Base-by-base conservation (phyloP, 2,888 invertebrate genomes). In the Nezara viridula region DNA sequence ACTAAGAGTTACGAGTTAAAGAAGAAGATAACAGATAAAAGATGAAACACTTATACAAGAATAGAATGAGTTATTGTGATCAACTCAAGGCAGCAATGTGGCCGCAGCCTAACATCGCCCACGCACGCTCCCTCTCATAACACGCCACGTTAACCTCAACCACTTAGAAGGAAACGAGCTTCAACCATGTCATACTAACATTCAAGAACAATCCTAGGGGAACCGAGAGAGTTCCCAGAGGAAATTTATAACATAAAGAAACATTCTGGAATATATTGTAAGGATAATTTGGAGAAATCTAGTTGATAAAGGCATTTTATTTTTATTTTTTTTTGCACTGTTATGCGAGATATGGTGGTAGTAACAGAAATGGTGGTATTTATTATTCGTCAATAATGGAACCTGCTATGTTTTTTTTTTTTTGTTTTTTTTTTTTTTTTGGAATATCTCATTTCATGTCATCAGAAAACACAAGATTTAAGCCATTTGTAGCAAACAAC, bases 91-190 rank as follows among this genome's bases (percentile, higher is more conserved):
- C 5, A 37, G 66, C 19, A 73, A 73, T 60, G 27, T 27, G 55
- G n/a, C n/a, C n/a, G n/a, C n/a, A n/a, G n/a, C n/a, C n/a, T n/a
- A 14, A 24, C 60, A 14, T 7, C 19, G 19, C 66, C 66, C 66
- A 37, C 66, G 19, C 60, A 60, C 60, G 32, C 66, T 73, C 19
- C 32, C 19, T 19, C 66, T 73, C 66, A 37, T 73, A 73, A 73
- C 66, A 73, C 66, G 66, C 66, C 37, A 73, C 66, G 32, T 73
- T 73, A 73, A 37, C 66, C 37, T 73, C 2, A 37, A 73, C 66
- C 66, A 73, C 66, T 73, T 73, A 73, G 37, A 37, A 19, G 66
- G 32, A 73, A 73, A 73, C 66, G 66, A 37, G 66, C 66, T 37
- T 37, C 37, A 21, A 73, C 66, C 66, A 73, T 73, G 66, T 73